A percentile compares a stretch with the other conserved stretches of the same genome.
Evolutionary conservation across 2,113 vertebrate genomes (phyloP).

Genomic region (Oryzias melastigma): DNA sequence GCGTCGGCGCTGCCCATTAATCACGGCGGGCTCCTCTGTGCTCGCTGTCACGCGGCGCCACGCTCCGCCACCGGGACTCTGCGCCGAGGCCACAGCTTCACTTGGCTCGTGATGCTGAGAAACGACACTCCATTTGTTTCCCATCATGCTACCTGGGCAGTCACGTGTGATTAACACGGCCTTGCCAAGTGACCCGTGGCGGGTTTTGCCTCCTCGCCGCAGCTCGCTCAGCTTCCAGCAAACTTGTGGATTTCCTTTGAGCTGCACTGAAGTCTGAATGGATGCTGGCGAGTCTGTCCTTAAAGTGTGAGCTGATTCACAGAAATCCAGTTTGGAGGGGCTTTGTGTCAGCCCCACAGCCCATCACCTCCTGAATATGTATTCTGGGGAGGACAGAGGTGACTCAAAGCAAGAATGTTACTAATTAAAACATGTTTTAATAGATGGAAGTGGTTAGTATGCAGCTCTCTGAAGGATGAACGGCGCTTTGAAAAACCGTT

Average conservation of each 20-base stretch:
- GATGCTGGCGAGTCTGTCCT: slow-evolving; percentile 14
- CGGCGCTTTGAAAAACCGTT: too few species aligned
- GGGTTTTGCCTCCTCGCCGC: slow-evolving; percentile 40
- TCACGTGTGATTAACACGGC: slow-evolving; percentile 56
- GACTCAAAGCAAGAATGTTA: too few species aligned
- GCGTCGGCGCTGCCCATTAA: slow-evolving; percentile 42
- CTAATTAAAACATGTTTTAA: too few species aligned
- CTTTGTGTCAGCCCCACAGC: slow-evolving; percentile 51
- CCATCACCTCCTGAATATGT: slow-evolving; percentile 22
- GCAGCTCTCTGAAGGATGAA: too few species aligned
- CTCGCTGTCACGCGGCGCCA: background rate
- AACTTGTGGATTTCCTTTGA: slow-evolving; percentile 18
- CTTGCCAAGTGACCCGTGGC: slow-evolving; percentile 57
- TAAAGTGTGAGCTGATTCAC: slow-evolving; percentile 22
- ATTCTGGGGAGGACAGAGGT: too few species aligned
- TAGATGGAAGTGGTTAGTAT: too few species aligned
- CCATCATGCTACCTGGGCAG: slow-evolving; percentile 66
- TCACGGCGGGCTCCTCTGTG: slow-evolving; percentile 33
- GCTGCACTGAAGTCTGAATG: slow-evolving; percentile 19
- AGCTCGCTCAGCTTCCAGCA: slow-evolving; percentile 4
- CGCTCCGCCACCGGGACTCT: slow-evolving; percentile 6
- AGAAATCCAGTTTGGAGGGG: slow-evolving; percentile 33
- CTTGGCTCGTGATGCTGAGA: slow-evolving; percentile 40
- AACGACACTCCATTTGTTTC: slow-evolving; percentile 73
- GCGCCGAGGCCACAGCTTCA: slow-evolving; percentile 31